phyloP scores from a whole-genome alignment of 2,797 vertebrate species.

The Myotis daubentonii region DNA sequence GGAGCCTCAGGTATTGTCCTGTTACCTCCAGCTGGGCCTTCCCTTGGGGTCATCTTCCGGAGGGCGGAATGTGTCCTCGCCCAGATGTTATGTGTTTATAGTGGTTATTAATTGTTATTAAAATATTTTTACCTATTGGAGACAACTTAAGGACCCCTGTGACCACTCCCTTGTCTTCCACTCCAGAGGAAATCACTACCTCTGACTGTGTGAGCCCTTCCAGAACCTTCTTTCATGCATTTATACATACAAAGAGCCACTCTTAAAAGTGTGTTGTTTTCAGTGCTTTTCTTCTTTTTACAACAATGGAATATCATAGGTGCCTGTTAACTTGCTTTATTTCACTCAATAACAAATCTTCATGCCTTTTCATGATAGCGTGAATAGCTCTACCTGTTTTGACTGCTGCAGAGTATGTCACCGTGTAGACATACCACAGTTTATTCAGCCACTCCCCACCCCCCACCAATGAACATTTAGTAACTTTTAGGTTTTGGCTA shows the following conservation, averaged over 20 bases:
- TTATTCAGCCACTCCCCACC: neutral
- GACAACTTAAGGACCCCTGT: neutral
- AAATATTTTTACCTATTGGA: neutral
- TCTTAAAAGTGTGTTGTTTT: neutral
- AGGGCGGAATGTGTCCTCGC: accelerated
- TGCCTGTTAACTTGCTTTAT: neutral
- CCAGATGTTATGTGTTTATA: neutral
- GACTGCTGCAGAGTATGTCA: no score
- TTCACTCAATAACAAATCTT: neutral
- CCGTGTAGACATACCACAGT: neutral
- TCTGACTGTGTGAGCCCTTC: neutral
- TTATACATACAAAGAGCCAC: neutral
- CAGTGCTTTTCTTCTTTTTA: slow-evolving; percentile 1
- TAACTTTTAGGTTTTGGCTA: neutral
- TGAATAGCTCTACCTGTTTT: neutral
- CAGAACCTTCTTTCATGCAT: neutral
- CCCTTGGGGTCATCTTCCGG: neutral
- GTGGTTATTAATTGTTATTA: neutral
- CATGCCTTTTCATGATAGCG: neutral
- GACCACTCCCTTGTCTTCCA: neutral
- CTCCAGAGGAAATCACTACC: neutral
- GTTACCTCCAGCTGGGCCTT: neutral
- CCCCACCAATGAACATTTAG: neutral
- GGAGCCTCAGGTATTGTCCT: neutral
- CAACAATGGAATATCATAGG: neutral